These are phyloP conservation scores for Ovibos moschatus DNA, from an alignment of 2,113 vertebrate species.

Conservation along the genomic window DNA sequence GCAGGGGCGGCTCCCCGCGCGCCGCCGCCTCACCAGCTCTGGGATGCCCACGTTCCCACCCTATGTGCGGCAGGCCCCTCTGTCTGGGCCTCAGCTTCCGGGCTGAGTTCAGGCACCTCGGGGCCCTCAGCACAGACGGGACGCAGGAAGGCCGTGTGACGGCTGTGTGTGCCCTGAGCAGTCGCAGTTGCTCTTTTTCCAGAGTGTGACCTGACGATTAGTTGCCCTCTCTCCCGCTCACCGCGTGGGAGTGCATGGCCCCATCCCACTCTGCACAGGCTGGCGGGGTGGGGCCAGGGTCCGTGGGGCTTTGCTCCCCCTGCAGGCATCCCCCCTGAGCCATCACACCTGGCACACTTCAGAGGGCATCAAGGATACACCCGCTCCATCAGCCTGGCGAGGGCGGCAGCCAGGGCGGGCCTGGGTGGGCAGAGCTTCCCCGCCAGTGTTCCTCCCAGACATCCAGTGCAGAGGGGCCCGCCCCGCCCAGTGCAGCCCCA, in stretches of 20 bases:
- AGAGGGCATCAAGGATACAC: not conserved
- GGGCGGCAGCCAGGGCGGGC: not conserved
- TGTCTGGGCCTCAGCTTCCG: not conserved
- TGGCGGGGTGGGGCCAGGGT: rapidly evolving
- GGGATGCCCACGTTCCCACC: rapidly evolving
- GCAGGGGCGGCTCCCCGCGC: not conserved
- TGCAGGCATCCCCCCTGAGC: not conserved
- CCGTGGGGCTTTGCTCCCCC: not conserved
- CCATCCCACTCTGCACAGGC: not conserved
- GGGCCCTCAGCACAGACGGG: not conserved
- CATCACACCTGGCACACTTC: not conserved
- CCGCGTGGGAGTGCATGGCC: rapidly evolving
- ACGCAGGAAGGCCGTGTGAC: rapidly evolving
- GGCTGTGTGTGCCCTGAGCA: not conserved
- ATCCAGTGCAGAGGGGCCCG: rapidly evolving
- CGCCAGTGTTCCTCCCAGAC: not conserved
- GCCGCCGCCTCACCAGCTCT: too few relatives aligned
- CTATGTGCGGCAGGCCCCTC: rapidly evolving
- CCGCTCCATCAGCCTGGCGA: rapidly evolving
- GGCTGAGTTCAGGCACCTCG: not conserved
- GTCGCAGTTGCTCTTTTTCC: not conserved
- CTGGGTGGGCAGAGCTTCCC: not conserved
- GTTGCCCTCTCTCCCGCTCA: not conserved
- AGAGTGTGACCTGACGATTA: too few relatives aligned
- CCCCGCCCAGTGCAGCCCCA: not conserved